Base-by-base conservation (phyloP, 2,888 invertebrate species). In the Metopia argyrocephala region DNA sequence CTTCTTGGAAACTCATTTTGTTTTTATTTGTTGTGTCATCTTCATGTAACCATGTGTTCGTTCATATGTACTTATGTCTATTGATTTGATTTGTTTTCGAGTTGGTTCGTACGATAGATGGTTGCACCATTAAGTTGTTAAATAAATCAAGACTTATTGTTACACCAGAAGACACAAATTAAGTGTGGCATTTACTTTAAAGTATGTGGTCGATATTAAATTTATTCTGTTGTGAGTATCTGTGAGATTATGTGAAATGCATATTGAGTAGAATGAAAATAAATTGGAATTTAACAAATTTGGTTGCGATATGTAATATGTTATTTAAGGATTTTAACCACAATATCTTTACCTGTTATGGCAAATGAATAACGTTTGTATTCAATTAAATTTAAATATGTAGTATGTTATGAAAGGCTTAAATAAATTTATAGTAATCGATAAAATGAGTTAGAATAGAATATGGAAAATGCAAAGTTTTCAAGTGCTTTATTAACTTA, bases 1-100 rank as follows among this genome's bases (percentile, higher is more conserved):
- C 80, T 76, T 76, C 80, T 80, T 73, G 80, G 80, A 80, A 76
- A 80, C 45, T 65, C 59, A 76, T 80, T 76, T 76, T 68, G 64
- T 46, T 57, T 74, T 76, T 65, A 80, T 73, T 73, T 68, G 71
- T 76, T 57, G 52, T 73, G 73, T 73, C 80, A 76, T 73, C 38
- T 38, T 56, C 65, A 68, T 80, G 57, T 52, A 57, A 75, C 62
- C 65, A 70, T 66, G 61, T 73, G 66, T 27, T n/a, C n/a, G n/a
- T n/a, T n/a, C 31, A 59, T 56, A 48, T 48, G n/a, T n/a, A n/a
- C 38, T 38, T 38, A 12, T 38, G 38, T 62, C 31, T 46, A 65
- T 48, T 57, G 68, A 69, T 68, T 76, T 76, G 71, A 76, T 57
- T 76, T 68, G 64, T 80, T 62, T 69, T 54, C 69, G 76, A 68